These are phyloP conservation scores for Sapajus apella DNA, from an alignment of 2,113 vertebrate genomes.

Conservation along the genomic window DNA sequence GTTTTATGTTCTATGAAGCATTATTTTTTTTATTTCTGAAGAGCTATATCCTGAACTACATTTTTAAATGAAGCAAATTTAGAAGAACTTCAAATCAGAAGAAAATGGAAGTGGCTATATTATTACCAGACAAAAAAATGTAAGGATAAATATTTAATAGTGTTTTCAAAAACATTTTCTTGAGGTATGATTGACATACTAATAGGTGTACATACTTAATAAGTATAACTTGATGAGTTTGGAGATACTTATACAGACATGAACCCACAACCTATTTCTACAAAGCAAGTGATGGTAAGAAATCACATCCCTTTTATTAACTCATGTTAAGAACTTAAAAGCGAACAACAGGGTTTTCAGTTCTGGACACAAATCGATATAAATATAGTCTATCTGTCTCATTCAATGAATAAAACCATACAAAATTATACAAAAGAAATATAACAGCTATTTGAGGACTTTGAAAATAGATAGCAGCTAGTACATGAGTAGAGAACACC, in stretches of 20 bases:
- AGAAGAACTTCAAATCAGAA: not conserved
- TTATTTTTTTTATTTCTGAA: not conserved
- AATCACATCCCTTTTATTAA: not conserved
- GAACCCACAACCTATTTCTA: not conserved
- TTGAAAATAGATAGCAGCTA: not conserved
- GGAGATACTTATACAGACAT: not conserved
- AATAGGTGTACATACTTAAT: not conserved
- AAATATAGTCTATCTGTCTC: not conserved
- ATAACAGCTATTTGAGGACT: not conserved
- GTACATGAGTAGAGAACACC: not conserved
- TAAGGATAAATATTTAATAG: not conserved
- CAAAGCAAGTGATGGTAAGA: not conserved
- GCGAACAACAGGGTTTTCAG: not conserved
- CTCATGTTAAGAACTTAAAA: not conserved
- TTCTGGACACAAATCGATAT: not conserved
- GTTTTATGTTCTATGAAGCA: not conserved
- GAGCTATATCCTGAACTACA: not conserved
- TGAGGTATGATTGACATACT: not conserved
- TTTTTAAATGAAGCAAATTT: not conserved
- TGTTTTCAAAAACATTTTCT: not conserved
- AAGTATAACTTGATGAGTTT: not conserved
- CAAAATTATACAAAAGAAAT: not conserved
- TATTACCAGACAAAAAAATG: not conserved
- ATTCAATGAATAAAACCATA: not conserved
- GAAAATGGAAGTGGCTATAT: not conserved